Evolutionary conservation across 2,797 vertebrate species (phyloP).

Genomic region (Halcyon badia): DNA sequence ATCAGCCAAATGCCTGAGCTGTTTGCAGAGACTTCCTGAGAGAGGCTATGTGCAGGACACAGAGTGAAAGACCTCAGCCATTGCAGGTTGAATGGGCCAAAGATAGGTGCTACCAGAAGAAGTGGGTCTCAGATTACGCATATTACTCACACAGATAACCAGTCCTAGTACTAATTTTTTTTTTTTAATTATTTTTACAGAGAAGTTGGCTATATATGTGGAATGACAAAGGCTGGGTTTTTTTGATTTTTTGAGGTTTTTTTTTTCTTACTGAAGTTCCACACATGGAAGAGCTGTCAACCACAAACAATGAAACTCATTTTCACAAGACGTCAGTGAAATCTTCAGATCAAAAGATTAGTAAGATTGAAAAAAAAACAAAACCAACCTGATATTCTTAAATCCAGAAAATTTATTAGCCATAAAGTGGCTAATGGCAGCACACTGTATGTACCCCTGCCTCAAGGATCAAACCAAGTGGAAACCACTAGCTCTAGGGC

Average conservation of each 20-base stretch:
- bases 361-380: background rate
- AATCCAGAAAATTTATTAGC: background rate
- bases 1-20: background rate
- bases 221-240: background rate
- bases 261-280: background rate
- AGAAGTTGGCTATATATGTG: background rate
- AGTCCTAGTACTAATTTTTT: background rate
- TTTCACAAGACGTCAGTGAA: background rate
- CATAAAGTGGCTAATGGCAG: background rate
- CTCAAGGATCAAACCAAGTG: background rate
- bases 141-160: background rate
- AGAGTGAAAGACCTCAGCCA: background rate
- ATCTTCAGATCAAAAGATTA: background rate
- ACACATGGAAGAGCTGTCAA: background rate
- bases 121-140: background rate
- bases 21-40: background rate
- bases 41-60: background rate
- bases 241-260: too few species aligned
- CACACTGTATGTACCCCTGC: background rate
- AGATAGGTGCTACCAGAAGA: background rate
- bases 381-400: background rate
- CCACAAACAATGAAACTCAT: background rate
- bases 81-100: background rate
- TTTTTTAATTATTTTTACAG: background rate
- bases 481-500: background rate